Base-by-base conservation (phyloP, 2,888 invertebrate species). In the Strigamia transsilvanica region DNA sequence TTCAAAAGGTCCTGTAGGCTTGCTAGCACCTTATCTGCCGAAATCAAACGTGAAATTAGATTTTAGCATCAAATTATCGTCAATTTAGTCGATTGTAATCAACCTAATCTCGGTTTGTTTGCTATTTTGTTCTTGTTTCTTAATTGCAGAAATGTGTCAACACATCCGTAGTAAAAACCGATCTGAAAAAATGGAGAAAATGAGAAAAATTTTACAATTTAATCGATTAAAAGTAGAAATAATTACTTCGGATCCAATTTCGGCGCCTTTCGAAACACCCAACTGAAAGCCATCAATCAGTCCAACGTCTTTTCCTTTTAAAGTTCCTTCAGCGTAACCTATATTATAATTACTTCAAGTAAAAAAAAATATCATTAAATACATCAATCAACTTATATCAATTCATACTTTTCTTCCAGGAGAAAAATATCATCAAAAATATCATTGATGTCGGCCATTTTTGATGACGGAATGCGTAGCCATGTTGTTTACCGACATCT, bases 161-260 rank as follows among this genome's bases (percentile, higher is more conserved):
- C 27, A 66, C 66, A 66, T 7, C 66, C 66, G 32, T 13, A 27
- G 10, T 66, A 66, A 66, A 66, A 66, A 13, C 66, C 66, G 2
- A 66, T 66, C 66, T 66, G 10, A 23, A 27, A 66, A 6, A 27
- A 3, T 41, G 15, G 12, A 15, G 23, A 12, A 51, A 51, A 51
- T n/a, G 10, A 6, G 13, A 6, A 51, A 51, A n/a, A 6, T 6
- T n/a, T 6, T 51, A 4, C n/a, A n/a, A n/a, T 51, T 51, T 9
- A 51, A 51, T n/a, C n/a, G 10, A 13, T 51, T 4, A 34, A 34
- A 34, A 34, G 7, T n/a, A n/a, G 10, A 9, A 51, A 51, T 51
- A 51, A 13, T n/a, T 27, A 66, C 66, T 66, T 66, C 66, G 5
- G 66, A 23, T 66, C 66, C 66, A 66, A 66, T 66, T 27, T 66